These are phyloP conservation scores for Apoda limacodes DNA, from an alignment of 2,888 invertebrate species.

Conservation along the genomic window DNA sequence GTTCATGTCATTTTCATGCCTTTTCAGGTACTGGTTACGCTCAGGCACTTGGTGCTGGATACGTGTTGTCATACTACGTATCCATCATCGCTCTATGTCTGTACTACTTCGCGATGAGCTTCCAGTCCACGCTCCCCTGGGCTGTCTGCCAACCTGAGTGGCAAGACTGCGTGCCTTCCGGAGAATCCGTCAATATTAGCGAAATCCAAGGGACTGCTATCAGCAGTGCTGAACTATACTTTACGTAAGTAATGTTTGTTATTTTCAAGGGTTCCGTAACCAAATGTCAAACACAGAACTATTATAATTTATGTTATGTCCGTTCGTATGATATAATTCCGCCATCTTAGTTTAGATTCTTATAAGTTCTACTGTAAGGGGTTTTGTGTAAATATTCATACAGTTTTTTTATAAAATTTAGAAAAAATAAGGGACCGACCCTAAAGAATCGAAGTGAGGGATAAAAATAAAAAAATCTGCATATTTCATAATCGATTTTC, in stretches of 20 bases:
- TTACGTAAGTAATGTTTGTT: constrained; percentile 52
- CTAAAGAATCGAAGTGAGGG: too few species aligned
- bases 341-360: too few species aligned
- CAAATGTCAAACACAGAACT: too few species aligned
- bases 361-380: too few species aligned
- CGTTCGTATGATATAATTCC: too few species aligned
- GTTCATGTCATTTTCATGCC: constrained; percentile 2
- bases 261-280: background rate
- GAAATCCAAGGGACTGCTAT: constrained; percentile 26
- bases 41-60: constrained; percentile 72
- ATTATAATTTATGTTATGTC: background rate
- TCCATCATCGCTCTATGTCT: constrained; percentile 79
- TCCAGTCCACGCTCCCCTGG: constrained; percentile 79
- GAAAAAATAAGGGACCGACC: too few species aligned
- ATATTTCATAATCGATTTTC: too few species aligned
- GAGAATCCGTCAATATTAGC: constrained; percentile 27
- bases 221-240: constrained; percentile 72
- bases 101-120: constrained; percentile 80
- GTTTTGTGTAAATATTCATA: too few species aligned
- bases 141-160: constrained; percentile 72
- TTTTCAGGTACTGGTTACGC: constrained; percentile 77
- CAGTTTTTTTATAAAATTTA: too few species aligned
- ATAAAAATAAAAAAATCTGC: too few species aligned
- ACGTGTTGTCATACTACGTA: constrained; percentile 82
- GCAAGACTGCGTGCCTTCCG: constrained; percentile 57